Evolutionary conservation across 2,113 vertebrate genomes (phyloP).

Genomic region (Peromyscus californicus): DNA sequence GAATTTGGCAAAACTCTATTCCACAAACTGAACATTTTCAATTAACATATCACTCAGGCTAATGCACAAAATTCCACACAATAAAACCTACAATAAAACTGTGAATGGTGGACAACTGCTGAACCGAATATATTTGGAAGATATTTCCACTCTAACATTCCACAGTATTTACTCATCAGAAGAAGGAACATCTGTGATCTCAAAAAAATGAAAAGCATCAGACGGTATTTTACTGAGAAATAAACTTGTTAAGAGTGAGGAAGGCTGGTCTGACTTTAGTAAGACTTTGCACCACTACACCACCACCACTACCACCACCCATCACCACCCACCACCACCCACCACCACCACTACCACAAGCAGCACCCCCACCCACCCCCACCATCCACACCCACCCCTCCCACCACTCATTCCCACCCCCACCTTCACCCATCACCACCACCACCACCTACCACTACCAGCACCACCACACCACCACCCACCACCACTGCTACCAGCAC

Average conservation of each 20-base stretch:
- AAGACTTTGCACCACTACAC: slow-evolving; percentile 42
- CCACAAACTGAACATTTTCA: slow-evolving; percentile 75
- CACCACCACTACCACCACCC: neutral
- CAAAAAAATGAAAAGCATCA: slow-evolving; percentile 64
- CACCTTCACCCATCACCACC: neutral
- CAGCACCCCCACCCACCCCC: neutral
- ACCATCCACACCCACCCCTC: neutral
- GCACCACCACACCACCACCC: neutral
- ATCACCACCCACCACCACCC: neutral
- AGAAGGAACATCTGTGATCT: slow-evolving; percentile 86
- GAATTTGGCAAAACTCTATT: slow-evolving; percentile 73
- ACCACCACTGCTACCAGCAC: neutral
- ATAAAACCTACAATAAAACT: slow-evolving; percentile 67
- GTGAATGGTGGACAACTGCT: slow-evolving; percentile 76
- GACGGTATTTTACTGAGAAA: slow-evolving; percentile 67
- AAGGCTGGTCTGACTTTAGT: slow-evolving; percentile 43
- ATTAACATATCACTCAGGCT: slow-evolving; percentile 70
- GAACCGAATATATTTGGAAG: slow-evolving; percentile 80
- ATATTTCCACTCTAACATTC: slow-evolving; percentile 83
- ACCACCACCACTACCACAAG: no score
- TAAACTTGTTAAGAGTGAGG: slow-evolving; percentile 37
- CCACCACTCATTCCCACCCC: neutral
- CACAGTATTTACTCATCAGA: slow-evolving; percentile 86
- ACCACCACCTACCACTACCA: neutral
- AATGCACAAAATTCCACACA: slow-evolving; percentile 62